A percentile compares a stretch with the other conserved stretches of the same genome.
phyloP scores from a whole-genome alignment of 1,140 invertebrate species.

The Apis laboriosa region DNA sequence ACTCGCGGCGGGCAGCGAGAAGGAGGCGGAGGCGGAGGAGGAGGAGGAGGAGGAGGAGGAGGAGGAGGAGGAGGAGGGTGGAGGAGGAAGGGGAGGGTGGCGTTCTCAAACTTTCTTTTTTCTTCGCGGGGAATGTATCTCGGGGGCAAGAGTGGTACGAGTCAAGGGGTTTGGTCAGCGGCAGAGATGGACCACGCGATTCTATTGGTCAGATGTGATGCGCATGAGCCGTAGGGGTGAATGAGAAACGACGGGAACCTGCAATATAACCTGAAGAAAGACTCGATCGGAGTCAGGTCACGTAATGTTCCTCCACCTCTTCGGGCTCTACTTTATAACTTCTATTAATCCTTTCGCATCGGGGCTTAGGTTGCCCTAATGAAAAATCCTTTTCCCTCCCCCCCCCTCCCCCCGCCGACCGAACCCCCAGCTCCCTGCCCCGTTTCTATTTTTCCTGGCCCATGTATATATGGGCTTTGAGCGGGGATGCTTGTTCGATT shows the following conservation, averaged over 20 bases:
- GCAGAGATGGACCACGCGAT: constrained; percentile 70
- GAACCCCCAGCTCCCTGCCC: not conserved
- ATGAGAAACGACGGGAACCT: constrained; percentile 70
- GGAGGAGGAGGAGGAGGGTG: not conserved
- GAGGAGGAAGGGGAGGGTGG: not conserved
- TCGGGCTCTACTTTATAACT: constrained; percentile 71
- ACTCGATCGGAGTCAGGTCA: constrained; percentile 70
- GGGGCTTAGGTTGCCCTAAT: constrained; percentile 68
- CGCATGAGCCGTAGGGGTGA: constrained; percentile 69
- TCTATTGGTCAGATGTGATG: constrained; percentile 70
- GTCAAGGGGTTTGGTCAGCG: constrained; percentile 69
- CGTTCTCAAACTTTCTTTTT: constrained; percentile 66
- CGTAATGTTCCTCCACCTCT: constrained; percentile 70
- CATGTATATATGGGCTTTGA: constrained; percentile 13
- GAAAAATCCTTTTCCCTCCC: constrained; percentile 62
- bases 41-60: not conserved
- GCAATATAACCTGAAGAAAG: constrained; percentile 71
- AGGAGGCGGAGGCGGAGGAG: not conserved
- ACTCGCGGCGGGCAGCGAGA: constrained; percentile 28
- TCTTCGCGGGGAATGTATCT: constrained; percentile 68
- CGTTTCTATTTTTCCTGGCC: constrained; percentile 37
- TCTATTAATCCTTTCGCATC: constrained; percentile 71
- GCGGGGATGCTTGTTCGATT: constrained; percentile 6
- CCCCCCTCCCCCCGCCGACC: constrained; percentile 23
- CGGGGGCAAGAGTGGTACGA: constrained; percentile 68